Evolutionary conservation across 2,113 vertebrate species (phyloP), one percentile per base, ranked within the genome.

Genomic region (Aspidoscelis tigris): DNA sequence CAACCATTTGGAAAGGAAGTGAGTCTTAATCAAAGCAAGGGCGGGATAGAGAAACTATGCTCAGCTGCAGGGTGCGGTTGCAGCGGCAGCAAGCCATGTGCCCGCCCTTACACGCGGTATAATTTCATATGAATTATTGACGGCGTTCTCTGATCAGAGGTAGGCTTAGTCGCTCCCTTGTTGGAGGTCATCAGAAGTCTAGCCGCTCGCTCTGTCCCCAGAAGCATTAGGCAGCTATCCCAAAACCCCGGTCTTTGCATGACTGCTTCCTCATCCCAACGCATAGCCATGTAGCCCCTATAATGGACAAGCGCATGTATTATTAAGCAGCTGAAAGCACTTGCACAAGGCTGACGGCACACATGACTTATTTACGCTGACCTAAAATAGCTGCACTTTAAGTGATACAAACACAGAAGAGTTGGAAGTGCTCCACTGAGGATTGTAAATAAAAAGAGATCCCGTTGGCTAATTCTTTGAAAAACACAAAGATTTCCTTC

Each of bases 281-380:
- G 92, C 90, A n/a, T 66, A 83, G 84, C 89, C 88, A 0, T 86
- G 90, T 89, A 95, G 91, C 85, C 93, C 94, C 95, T 95, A 92
- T 96, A 97, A 97, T 96, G 96, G 95, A 97, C 93, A 91, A 90
- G 87, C 72, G 69, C 89, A 96, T 97, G 90, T 94, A 97, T 97
- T 96, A 97, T 97, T 96, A 93, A 97, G 87, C 86, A 94, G 90
- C 87, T 89, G 92, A 95, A 95, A 94, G 93, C 90, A 94, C 92
- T 94, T 92, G 93, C 92, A 92, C 92, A 94, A 90, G 95, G 93
- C 94, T 94, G 89, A 90, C 90, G 72, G 92, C 91, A 88, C 89
- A 91, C 92, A 94, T 94, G 92, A 94, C 94, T 96, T 94, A 95
- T 95, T 95, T 94, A 94, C 93, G 88, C 89, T 93, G 92, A 94